Conservation (phyloP, 1,140 invertebrate species). For the Lamellibrachia luymesi region DNA sequence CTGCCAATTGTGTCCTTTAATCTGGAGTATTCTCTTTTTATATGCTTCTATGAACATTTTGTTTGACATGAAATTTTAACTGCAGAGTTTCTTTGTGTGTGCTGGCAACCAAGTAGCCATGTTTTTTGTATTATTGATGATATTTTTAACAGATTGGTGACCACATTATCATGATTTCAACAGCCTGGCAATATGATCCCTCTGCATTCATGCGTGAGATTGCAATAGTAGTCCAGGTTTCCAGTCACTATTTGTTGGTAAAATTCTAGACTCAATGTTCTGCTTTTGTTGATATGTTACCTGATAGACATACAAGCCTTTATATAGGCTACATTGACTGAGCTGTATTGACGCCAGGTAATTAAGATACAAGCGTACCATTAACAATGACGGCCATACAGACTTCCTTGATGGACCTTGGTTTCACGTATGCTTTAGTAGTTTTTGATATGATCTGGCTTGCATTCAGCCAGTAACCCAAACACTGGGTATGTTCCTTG, state of each 20-base stretch:
- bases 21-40: background rate
- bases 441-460: background rate
- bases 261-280: background rate
- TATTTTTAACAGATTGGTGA: background rate
- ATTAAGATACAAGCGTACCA: background rate
- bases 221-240: background rate
- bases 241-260: background rate
- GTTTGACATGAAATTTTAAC: background rate
- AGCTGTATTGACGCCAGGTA: background rate
- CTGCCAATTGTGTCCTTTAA: background rate
- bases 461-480: background rate
- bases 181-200: background rate
- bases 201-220: background rate
- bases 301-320: background rate
- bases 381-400: background rate
- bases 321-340: background rate
- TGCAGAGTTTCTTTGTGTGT: background rate
- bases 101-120: background rate
- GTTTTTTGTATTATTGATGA: background rate
- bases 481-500: background rate
- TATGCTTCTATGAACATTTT: too few species aligned
- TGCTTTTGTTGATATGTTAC: background rate
- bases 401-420: background rate
- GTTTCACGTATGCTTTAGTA: background rate
- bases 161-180: background rate